Evolutionary conservation across 2,888 invertebrate species (phyloP), one percentile per base, ranked within the genome.

Genomic region (Neoitamus cyanurus): DNA sequence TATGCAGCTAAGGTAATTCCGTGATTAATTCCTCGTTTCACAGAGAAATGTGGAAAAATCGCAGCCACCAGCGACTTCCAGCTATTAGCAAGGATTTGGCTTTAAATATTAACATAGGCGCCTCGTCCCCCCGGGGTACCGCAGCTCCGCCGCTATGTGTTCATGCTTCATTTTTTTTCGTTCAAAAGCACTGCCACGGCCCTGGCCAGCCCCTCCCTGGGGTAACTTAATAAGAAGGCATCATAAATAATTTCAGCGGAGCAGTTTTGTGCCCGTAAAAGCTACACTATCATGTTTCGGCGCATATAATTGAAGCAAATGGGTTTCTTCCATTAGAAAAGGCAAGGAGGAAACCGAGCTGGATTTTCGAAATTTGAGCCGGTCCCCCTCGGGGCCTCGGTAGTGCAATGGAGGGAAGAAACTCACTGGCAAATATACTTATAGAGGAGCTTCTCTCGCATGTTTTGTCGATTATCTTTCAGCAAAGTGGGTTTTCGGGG

Each of bases 311-410:
- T 58, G 58, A 58, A 58, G 58, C 9, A 58, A 58, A 58, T 58
- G 58, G 58, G 58, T 58, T 58, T 58, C 58, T 58, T 58, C 58
- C 58, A 58, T 58, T 58, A 58, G 58, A 58, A 58, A 58, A 58
- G 58, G 20, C 58, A 20, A 58, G 25, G 58, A 58, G 25, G 7
- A n/a, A n/a, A n/a, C n/a, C n/a, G 2, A 58, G 25, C 48, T 48
- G 48, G 15, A 20, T 20, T 58, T 58, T 58, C 58, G 58, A 58
- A 58, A 58, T 58, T 58, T 58, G 58, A 58, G 20, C 9, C 58
- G 58, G 25, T 15, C 7, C 25, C 58, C 20, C 9, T 20, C 9
- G 20, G 25, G 58, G 25, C 1, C 9, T 9, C 6, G 9, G 0
- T 25, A 58, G 58, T 58, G 58, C 58, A 58, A 9, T 58, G 25